These are phyloP conservation scores for Poliocrania exsul DNA, from an alignment of 2,797 vertebrate species.

Conservation along the genomic window DNA sequence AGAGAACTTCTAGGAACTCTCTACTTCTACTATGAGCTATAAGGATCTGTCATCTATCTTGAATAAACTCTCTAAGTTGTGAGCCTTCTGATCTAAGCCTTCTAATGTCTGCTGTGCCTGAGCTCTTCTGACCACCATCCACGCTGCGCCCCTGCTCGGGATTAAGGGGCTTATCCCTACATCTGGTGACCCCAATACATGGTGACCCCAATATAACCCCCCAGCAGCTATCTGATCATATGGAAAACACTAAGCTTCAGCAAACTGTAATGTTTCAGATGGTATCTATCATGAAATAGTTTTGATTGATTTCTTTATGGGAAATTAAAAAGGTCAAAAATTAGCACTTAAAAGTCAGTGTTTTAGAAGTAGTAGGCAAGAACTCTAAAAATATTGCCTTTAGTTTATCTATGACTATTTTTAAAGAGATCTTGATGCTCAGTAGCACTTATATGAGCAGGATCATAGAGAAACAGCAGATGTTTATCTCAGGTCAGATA, in stretches of 20 bases:
- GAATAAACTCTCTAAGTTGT: no score
- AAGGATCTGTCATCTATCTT: no score
- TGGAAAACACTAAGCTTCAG: neutral
- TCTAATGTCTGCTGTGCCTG: no score
- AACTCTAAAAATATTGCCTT: neutral
- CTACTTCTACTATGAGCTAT: no score
- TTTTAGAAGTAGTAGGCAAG: neutral
- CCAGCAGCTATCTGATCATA: neutral
- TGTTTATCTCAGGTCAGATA: neutral
- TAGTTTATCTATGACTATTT: neutral
- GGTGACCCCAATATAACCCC: no score
- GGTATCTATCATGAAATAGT: neutral
- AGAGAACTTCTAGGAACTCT: no score
- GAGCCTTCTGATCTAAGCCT: no score
- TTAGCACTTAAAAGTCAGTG: neutral
- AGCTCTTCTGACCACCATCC: no score
- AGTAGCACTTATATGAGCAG: neutral
- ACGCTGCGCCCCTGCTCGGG: no score
- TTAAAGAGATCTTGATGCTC: neutral
- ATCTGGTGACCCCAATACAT: no score
- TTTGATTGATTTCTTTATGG: neutral
- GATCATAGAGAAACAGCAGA: neutral
- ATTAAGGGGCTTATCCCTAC: no score
- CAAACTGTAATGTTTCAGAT: neutral
- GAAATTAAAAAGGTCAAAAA: neutral